These are phyloP conservation scores for Molossus molossus DNA, from an alignment of 2,797 vertebrate species.

Conservation along the genomic window DNA sequence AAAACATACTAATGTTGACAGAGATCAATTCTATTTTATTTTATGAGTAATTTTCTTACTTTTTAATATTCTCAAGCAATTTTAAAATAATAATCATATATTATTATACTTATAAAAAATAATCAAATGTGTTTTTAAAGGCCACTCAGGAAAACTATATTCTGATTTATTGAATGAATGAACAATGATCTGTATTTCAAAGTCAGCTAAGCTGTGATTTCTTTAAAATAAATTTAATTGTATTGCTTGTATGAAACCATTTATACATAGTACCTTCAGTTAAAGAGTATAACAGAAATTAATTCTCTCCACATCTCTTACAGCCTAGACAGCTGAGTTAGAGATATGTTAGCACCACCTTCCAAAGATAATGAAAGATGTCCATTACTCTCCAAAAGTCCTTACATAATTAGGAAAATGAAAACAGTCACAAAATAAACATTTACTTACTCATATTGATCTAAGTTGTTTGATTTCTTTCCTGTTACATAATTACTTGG, in stretches of 20 bases:
- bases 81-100: constrained; percentile 30
- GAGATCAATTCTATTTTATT: neutral
- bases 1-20: constrained; percentile 51
- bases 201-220: constrained; percentile 40
- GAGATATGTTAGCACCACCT: neutral
- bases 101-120: constrained; percentile 34
- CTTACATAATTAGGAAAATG: constrained; percentile 49
- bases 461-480: constrained; percentile 94
- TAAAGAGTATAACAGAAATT: neutral
- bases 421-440: constrained; percentile 70
- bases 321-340: neutral
- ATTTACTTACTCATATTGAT: constrained; percentile 95
- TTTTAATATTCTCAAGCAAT: constrained; percentile 39
- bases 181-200: constrained; percentile 55
- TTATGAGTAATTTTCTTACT: constrained; percentile 46
- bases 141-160: neutral
- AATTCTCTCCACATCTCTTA: constrained; percentile 46
- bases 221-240: constrained; percentile 49
- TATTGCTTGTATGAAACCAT: neutral
- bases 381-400: constrained; percentile 18
- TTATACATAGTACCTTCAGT: neutral
- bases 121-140: constrained; percentile 40
- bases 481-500: constrained; percentile 97
- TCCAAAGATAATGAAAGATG: constrained; percentile 24
- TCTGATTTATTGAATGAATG: constrained; percentile 38